phyloP scores from a whole-genome alignment of 2,797 vertebrate species.

The Chrysocyon brachyurus region DNA sequence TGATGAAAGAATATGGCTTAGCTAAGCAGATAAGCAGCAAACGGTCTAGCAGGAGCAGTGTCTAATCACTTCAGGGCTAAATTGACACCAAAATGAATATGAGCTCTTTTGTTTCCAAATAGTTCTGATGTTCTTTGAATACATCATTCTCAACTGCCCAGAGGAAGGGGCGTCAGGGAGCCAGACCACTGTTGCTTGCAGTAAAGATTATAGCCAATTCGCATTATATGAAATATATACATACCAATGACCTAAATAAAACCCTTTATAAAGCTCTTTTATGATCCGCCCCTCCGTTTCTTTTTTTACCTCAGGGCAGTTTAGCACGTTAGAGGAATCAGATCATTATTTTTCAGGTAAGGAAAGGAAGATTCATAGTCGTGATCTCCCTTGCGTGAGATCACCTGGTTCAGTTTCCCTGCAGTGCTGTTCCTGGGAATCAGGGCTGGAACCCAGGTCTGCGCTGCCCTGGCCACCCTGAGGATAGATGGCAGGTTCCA shows the following conservation, averaged over 20 bases:
- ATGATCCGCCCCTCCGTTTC: too few species aligned
- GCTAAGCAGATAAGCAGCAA: not conserved
- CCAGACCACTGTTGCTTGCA: not conserved
- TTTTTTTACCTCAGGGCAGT: not conserved
- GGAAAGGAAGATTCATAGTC: not conserved
- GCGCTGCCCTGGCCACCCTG: too few species aligned
- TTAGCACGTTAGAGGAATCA: not conserved
- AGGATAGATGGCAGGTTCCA: not conserved
- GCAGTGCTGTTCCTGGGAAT: not conserved
- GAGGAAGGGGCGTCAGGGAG: not conserved
- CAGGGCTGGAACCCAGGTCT: rapidly evolving
- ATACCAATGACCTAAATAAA: not conserved
- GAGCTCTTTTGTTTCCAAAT: not conserved
- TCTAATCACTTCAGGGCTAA: not conserved
- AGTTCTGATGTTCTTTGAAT: not conserved
- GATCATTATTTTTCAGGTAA: not conserved
- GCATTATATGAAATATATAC: not conserved
- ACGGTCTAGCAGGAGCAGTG: not conserved
- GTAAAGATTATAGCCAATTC: not conserved
- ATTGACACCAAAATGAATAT: not conserved
- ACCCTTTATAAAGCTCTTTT: not conserved
- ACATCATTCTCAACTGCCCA: not conserved
- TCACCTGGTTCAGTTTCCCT: not conserved
- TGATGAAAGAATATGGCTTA: not conserved
- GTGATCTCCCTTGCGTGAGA: not conserved